Conservation (phyloP, 2,797 vertebrate species). For the Pantherophis vulpinus region DNA sequence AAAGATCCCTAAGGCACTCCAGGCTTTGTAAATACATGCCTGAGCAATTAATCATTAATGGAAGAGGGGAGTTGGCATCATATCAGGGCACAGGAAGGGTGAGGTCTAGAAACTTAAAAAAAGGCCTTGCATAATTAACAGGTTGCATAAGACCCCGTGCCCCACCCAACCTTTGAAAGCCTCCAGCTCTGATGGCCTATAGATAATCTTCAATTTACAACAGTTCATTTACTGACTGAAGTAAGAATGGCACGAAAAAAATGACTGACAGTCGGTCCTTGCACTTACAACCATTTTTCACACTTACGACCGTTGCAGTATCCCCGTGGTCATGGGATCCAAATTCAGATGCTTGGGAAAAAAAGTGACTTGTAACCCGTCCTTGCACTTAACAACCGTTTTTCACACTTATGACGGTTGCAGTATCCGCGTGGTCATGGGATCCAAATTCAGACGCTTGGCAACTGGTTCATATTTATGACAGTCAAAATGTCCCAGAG, state of each 20-base stretch:
- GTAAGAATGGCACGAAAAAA: background rate
- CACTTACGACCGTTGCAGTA: no score
- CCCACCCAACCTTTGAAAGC: background rate
- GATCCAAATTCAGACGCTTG: background rate
- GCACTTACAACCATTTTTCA: background rate
- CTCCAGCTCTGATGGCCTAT: background rate
- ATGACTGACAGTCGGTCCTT: background rate
- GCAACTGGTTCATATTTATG: background rate
- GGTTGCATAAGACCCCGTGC: background rate
- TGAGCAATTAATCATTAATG: slow-evolving; percentile 22
- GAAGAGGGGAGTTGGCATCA: background rate
- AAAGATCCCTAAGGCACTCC: background rate
- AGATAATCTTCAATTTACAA: background rate
- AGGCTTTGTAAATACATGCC: slow-evolving; percentile 18
- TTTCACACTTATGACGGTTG: background rate
- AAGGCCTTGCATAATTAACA: background rate
- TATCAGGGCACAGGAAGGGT: background rate
- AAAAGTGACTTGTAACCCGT: background rate
- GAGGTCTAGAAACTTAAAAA: background rate
- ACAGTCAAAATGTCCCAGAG: background rate
- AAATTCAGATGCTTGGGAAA: no score
- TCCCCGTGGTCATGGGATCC: no score
- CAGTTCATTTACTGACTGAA: background rate
- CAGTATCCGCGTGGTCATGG: background rate
- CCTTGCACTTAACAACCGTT: background rate